phyloP scores from a whole-genome alignment of 2,797 vertebrate species.

The Anguilla anguilla region DNA sequence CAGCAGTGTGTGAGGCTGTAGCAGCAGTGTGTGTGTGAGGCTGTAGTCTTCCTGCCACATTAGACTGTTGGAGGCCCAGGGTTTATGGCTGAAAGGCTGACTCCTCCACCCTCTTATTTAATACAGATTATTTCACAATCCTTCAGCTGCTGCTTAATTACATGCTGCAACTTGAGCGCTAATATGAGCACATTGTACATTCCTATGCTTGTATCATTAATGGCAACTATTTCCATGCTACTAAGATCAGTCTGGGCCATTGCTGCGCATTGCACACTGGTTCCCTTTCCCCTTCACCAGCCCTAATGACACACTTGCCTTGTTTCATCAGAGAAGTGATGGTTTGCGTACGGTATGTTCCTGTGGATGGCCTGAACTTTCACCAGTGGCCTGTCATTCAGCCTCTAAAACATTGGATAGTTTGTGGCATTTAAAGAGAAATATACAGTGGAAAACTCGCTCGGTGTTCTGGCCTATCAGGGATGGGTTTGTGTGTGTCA shows the following conservation, averaged over 20 bases:
- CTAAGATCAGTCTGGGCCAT: background rate
- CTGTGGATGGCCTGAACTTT: background rate
- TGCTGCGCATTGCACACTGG: background rate
- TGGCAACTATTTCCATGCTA: background rate
- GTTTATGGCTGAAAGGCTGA: background rate
- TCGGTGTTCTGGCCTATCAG: background rate
- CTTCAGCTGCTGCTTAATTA: background rate
- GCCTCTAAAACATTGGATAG: background rate
- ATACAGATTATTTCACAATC: background rate
- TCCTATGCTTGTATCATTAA: background rate
- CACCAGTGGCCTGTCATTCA: background rate
- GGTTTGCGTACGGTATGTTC: background rate
- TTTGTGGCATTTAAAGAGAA: background rate
- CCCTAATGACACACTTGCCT: background rate
- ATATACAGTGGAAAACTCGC: background rate
- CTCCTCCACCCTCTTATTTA: background rate
- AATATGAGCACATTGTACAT: background rate
- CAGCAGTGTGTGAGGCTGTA: too few species aligned
- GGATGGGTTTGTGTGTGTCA: background rate
- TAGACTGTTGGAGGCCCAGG: background rate
- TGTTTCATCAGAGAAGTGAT: background rate
- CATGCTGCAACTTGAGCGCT: slow-evolving; percentile 5
- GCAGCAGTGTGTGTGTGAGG: too few species aligned
- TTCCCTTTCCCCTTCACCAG: background rate
- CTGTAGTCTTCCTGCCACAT: background rate